These are phyloP conservation scores for Cecidostiba fungosa DNA, from an alignment of 2,888 invertebrate species.

Conservation along the genomic window DNA sequence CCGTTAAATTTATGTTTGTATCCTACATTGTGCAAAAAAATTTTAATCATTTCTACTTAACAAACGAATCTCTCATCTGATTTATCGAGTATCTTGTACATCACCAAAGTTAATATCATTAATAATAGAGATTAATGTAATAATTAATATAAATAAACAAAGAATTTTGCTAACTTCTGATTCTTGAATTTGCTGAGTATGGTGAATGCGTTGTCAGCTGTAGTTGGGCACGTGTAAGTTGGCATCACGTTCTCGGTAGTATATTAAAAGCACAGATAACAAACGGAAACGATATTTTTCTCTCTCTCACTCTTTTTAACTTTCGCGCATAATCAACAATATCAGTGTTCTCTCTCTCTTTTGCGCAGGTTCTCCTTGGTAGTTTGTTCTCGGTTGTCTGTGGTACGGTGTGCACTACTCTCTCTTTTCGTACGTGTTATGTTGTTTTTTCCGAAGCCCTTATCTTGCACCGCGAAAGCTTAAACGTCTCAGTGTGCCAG, in stretches of 20 bases:
- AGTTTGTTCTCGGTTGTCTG: neutral
- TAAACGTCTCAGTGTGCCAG: constrained; percentile 14
- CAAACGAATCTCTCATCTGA: constrained; percentile 68
- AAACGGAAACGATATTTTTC: constrained; percentile 43
- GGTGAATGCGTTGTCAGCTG: constrained; percentile 41
- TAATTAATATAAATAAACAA: constrained; percentile 68
- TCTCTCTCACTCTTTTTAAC: constrained; percentile 55
- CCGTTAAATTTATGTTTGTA: neutral
- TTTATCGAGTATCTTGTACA: constrained; percentile 54
- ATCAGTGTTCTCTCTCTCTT: constrained; percentile 39
- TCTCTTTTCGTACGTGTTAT: constrained; percentile 17
- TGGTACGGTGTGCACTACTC: neutral
- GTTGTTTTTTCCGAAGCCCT: constrained; percentile 24
- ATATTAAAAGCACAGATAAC: constrained; percentile 50
- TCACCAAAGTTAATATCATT: constrained; percentile 55
- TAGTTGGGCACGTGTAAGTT: constrained; percentile 30
- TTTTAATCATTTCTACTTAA: constrained; percentile 67
- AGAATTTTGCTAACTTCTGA: constrained; percentile 75
- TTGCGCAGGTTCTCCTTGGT: constrained; percentile 48
- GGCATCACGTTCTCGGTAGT: constrained; percentile 38
- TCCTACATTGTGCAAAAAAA: neutral
- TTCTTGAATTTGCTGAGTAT: constrained; percentile 53
- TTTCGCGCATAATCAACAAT: constrained; percentile 42
- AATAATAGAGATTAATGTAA: constrained; percentile 63
- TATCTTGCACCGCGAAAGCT: neutral